Evolutionary conservation across 2,797 vertebrate genomes (phyloP).

Genomic region (Varecia variegata): DNA sequence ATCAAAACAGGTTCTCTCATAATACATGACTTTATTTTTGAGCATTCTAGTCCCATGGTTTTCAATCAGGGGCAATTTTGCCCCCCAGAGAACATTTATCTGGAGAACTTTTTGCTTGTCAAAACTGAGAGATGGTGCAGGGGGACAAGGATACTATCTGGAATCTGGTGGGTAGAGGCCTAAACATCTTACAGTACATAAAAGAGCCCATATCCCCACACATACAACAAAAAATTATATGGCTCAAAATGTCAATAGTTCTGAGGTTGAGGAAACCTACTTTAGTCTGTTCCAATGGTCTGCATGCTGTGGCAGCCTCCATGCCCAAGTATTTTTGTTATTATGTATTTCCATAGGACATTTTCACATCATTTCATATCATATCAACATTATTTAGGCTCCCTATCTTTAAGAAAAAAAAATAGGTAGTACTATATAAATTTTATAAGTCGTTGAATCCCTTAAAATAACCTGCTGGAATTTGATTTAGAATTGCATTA

Average conservation of each 20-base stretch:
- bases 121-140: neutral
- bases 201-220: rapidly evolving
- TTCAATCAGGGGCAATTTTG: neutral
- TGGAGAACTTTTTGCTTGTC: neutral
- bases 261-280: neutral
- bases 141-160: neutral
- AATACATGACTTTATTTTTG: neutral
- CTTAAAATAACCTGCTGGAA: neutral
- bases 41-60: neutral
- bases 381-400: neutral
- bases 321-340: neutral
- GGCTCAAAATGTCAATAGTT: neutral
- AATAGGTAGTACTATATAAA: neutral
- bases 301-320: neutral
- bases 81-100: neutral
- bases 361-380: neutral
- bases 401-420: neutral
- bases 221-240: neutral
- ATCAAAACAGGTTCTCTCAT: neutral
- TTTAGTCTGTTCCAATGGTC: neutral
- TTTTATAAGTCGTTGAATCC: neutral
- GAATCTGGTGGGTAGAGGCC: neutral
- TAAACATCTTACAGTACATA: neutral
- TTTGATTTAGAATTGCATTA: neutral
- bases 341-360: neutral